Base-by-base conservation (phyloP, 2,888 invertebrate species). In the Catocala nupta region DNA sequence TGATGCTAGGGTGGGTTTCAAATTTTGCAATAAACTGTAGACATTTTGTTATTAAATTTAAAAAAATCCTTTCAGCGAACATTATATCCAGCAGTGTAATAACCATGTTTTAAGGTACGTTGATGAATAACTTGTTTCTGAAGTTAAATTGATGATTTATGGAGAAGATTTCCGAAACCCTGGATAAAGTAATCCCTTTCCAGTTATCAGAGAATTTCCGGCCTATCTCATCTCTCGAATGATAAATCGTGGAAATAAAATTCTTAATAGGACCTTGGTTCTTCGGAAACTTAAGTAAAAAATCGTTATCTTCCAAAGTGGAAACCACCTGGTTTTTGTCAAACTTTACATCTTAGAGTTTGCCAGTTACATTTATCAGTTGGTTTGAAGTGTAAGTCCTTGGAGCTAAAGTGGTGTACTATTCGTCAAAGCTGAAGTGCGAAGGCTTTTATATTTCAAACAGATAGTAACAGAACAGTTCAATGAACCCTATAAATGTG, bases 201-300 rank as follows among this genome's bases (percentile, higher is more conserved):
- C 43, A 59, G 64, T 59, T 55, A 50, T 68, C 58, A 57, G 8
- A 12, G 43, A 39, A 59, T 39, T n/a, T 34, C 39, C 49, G 34
- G 34, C 55, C 60, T 44, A 55, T 68, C 16, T 59, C 51, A 63
- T 64, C 58, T 55, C 47, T 12, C 5, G 7, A 34, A 39, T 47
- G 56, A 73, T 70, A 68, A 73, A 73, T 75, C 62, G 65, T 53
- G 58, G 12, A 39, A 68, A 65, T 51, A 56, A 75, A 75, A 64
- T 70, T 60, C 65, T 68, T 75, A 75, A 75, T 68, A 68, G 63
- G 56, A 59, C 13, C 47, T 51, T 36, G 51, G 65, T 55, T 55
- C 59, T 61, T 48, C 25, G 36, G 8, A 57, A 75, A 75, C 60
- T 75, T 75, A 63, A 61, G 8, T 5, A 63, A 39, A 75, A 67